phyloP scores from a whole-genome alignment of 1,140 invertebrate genomes.

The Phymastichus coffea region DNA sequence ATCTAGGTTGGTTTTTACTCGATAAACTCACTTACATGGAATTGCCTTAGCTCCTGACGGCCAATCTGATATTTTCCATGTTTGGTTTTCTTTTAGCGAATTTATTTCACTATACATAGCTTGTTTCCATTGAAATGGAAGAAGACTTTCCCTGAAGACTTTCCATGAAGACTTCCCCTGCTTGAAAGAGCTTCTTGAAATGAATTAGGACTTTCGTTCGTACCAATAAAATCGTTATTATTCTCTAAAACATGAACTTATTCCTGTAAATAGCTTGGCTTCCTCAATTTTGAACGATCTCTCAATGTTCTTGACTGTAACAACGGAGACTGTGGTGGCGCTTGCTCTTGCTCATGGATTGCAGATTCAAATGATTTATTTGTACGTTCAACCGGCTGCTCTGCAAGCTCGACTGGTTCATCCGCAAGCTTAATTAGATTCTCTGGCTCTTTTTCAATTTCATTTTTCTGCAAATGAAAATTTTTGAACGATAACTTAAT shows the following conservation, averaged over 20 bases:
- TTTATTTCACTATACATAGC: background rate
- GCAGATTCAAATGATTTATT: background rate
- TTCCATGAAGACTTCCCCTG: background rate
- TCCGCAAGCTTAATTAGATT: background rate
- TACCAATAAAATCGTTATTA: background rate
- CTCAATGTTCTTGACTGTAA: background rate
- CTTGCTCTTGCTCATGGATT: background rate
- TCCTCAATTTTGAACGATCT: background rate
- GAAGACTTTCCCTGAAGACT: no score
- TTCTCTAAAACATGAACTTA: background rate
- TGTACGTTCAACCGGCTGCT: no score
- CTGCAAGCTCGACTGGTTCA: no score
- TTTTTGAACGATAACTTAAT: background rate
- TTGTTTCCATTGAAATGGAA: background rate
- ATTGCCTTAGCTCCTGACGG: background rate
- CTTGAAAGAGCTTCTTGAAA: background rate
- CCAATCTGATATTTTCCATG: background rate
- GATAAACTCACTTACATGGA: no score
- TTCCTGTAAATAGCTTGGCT: background rate
- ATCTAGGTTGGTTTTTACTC: background rate
- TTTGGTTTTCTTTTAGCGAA: background rate
- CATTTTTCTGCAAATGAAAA: background rate
- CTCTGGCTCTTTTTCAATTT: background rate
- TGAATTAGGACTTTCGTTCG: background rate
- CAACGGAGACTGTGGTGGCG: background rate